Evolutionary conservation across 2,113 vertebrate genomes (phyloP), one percentile per base, ranked within the genome.

Genomic region (Ploceus nigricollis): DNA sequence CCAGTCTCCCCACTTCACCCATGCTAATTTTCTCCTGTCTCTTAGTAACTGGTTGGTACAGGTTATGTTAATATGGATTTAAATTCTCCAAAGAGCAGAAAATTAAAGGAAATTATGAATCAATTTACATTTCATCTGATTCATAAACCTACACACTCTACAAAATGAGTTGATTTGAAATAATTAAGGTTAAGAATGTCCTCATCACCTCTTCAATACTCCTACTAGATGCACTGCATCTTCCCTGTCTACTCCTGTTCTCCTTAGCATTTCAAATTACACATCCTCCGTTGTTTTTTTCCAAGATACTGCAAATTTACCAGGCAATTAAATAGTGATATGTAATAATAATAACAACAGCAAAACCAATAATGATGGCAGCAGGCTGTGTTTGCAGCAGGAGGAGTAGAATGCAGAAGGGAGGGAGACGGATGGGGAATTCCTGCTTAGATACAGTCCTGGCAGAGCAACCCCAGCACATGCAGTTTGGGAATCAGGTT

Each of bases 81-180:
- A 86, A 92, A 97, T 95, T 92, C 79, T 96, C 92, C 82, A 81
- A 97, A 96, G 90, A 96, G 63, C 85, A 90, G 76, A 93, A 95
- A 95, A 96, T 96, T 93, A 96, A 96, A 91, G 90, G 75, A 93
- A 95, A 95, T 95, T 95, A 92, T 96, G 93, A 96, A 96, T 95
- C 96, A 90, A 95, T 96, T 96, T 96, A 90, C 7, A 2, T 97
- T 96, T 86, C 78, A 81, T 79, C 92, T 92, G 94, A 96, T 95
- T 96, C 94, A 86, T 88, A 96, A 96, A 95, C 93, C 90, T 93
- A 94, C 91, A 96, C 93, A 85, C 85, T 90, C 87, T 91, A 76
- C 66, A 69, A 86, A 96, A 94, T 83, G 64, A 92, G 90, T 83
- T 96, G 87, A 95, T 95, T 94, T 81, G 82, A 81, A 96, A 78